Base-by-base conservation (phyloP, 2,797 vertebrate species). In the Arremon brunneinucha region DNA sequence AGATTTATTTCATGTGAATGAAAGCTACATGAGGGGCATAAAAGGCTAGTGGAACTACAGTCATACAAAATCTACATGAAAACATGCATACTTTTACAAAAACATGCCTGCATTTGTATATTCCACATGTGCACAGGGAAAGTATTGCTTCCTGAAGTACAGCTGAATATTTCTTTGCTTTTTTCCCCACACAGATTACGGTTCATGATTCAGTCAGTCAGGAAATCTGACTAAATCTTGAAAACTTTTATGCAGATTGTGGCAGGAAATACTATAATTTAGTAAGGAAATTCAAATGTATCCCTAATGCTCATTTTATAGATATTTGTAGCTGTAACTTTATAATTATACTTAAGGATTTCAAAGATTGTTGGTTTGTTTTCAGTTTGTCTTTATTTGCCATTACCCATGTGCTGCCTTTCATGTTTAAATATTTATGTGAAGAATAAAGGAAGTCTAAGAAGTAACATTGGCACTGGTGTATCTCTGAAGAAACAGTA, bases 101-200 rank as follows among this genome's bases (percentile, higher is more conserved):
- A 55, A 8, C 28, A 2, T 52, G 57, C 26, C 18, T 83, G 5
- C 26, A 30, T 67, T 60, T 0, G 0, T 70, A 6, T 53, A 8
- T 77, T 69, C 27, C 21, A 30, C 21, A 32, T 6, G 6, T 63
- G 22, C 21, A 22, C 19, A 32, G 37, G 46, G 57, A 68, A 89
- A 35, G 23, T 44, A 27, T 50, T 35, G 9, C 34, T 59, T 70
- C 62, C 52, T 85, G 68, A 71, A 49, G 39, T 76, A 30, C 23
- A 75, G 34, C 14, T 87, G 69, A 75, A 75, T 69, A 94, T n/a
- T 30, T 26, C 37, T 59, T 76, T 1, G 1, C 6, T 39, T 81
- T 93, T 91, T 84, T 37, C 13, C 13, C 43, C 5, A n/a, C 13
- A 6, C 60, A 55, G 23, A 8, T 21, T 81, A 24, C 82, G 37